A percentile compares a stretch with the other conserved stretches of the same genome.
These are phyloP conservation scores for Erpetoichthys calabaricus DNA, from an alignment of 2,797 vertebrate genomes.

Conservation along the genomic window DNA sequence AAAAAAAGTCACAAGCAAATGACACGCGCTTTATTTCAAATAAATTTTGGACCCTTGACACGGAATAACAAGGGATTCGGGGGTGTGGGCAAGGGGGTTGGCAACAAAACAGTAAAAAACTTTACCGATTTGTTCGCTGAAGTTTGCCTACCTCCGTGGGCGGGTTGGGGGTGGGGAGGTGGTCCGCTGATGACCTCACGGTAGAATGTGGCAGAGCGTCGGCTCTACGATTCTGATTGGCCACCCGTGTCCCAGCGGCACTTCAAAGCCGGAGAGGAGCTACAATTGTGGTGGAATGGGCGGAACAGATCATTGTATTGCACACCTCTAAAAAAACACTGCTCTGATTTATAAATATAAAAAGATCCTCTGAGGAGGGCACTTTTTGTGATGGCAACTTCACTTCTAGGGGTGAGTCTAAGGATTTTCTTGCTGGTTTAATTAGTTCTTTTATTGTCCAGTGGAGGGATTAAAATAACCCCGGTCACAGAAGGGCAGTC, in stretches of 20 bases:
- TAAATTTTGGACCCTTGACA: too few relatives aligned
- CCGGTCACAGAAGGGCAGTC: slow-evolving; percentile 66
- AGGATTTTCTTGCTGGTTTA: slow-evolving; percentile 87
- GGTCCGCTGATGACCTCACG: slow-evolving; percentile 76
- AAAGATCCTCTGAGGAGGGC: slow-evolving; percentile 99
- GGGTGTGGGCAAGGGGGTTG: too few relatives aligned
- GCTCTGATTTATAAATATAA: slow-evolving; percentile 99
- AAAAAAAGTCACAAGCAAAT: too few relatives aligned
- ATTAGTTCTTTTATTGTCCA: slow-evolving; percentile 92
- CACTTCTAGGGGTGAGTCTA: slow-evolving; percentile 99
- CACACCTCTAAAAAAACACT: slow-evolving; percentile 98
- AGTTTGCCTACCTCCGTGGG: slow-evolving; percentile 17
- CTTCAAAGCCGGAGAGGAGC: slow-evolving; percentile 98
- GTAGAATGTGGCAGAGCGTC: slow-evolving; percentile 59
- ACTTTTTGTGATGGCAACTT: slow-evolving; percentile 99
- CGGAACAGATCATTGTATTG: slow-evolving; percentile 98
- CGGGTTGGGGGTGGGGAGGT: slow-evolving; percentile 34
- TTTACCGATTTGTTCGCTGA: too few relatives aligned
- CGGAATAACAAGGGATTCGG: too few relatives aligned
- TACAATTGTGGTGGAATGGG: slow-evolving; percentile 98
- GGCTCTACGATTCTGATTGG: slow-evolving; percentile 73
- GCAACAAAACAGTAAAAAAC: too few relatives aligned
- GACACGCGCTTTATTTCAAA: too few relatives aligned
- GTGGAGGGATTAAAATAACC: slow-evolving; percentile 79
- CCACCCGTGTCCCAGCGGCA: slow-evolving; percentile 84